Base-by-base conservation (phyloP, 2,113 vertebrate genomes). In the Oncorhynchus clarkii region DNA sequence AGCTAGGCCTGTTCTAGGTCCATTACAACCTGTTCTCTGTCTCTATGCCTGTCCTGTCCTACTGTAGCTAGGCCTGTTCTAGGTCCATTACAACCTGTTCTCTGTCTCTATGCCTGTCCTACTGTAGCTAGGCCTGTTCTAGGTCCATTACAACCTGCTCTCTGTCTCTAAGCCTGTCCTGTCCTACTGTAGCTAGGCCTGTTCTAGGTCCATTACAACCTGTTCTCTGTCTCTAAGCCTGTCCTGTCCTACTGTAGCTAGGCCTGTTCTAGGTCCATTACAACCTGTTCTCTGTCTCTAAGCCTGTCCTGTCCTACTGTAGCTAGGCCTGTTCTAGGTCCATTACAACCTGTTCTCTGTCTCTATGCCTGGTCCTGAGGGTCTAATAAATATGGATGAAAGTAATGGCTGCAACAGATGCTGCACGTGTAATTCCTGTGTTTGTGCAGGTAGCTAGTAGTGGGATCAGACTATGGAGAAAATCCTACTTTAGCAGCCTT, bases 341-440 rank as follows among this genome's bases (percentile, higher is more conserved):
- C 49, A 54, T 54, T 54, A 16, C 49, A 0, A 1, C 13, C 4
- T 54, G 14, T 26, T 45, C 26, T 77, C 26, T 7, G 24, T 31
- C 69, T 49, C 20, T 18, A 68, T 49, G 71, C 34, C 16, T 54
- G 11, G 18, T 72, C 76, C 74, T 66, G 67, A 51, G 76, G 74
- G 69, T 49, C 54, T 77, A 31, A 75, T 78, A 72, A 31, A 54
- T 16, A 66, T 74, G 51, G 75, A 75, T 72, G 20, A 74, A 77
- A 74, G 71, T 31, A 29, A 72, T 73, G 72, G 31, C 69, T 72
- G 69, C 8, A 80, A 71, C 69, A 75, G 39, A 77, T 76, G 68
- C 27, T 34, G 57, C 71, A 75, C 9, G 5, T 18, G 14, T 18
- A 18, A 54, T 16, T 54, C 51, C 51, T 54, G 51, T 18, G 16